Conservation (phyloP, 2,888 invertebrate species). For the Mythimna loreyi region DNA sequence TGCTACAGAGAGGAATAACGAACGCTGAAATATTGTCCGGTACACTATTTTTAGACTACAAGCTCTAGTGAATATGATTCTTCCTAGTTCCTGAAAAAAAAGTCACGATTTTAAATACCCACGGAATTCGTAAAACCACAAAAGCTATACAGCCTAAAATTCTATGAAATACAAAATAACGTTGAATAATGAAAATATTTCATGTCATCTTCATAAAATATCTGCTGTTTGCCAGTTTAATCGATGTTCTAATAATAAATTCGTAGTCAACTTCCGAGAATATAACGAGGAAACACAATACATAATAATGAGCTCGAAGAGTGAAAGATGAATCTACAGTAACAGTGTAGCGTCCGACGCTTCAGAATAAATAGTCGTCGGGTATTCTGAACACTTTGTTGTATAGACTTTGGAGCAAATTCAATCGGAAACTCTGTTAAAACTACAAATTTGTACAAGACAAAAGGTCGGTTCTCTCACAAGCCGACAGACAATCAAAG, state of each 20-base stretch:
- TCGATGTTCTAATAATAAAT: constrained; percentile 68
- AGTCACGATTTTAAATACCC: constrained; percentile 12
- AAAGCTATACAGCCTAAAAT: neutral
- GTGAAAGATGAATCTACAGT: constrained; percentile 69
- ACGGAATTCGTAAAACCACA: neutral
- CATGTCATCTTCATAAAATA: constrained; percentile 40
- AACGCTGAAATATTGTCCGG: constrained; percentile 27
- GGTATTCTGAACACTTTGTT: constrained; percentile 52
- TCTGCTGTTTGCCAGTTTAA: constrained; percentile 51
- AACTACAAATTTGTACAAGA: constrained; percentile 68
- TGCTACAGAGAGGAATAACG: constrained; percentile 26
- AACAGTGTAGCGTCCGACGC: constrained; percentile 60
- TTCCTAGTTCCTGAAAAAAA: constrained; percentile 19
- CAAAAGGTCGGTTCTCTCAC: constrained; percentile 76
- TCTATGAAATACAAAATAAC: constrained; percentile 23
- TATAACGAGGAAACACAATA: constrained; percentile 70
- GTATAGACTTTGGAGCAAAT: constrained; percentile 61
- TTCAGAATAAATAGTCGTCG: constrained; percentile 57
- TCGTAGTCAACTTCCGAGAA: constrained; percentile 71
- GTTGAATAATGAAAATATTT: constrained; percentile 25
- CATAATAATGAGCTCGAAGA: constrained; percentile 72
- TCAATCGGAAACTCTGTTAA: constrained; percentile 69
- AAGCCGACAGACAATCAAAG: constrained; percentile 85
- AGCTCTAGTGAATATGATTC: constrained; percentile 24
- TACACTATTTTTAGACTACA: constrained; percentile 32